Conservation (phyloP, 1,140 invertebrate species). For the Drosophila sproati region DNA sequence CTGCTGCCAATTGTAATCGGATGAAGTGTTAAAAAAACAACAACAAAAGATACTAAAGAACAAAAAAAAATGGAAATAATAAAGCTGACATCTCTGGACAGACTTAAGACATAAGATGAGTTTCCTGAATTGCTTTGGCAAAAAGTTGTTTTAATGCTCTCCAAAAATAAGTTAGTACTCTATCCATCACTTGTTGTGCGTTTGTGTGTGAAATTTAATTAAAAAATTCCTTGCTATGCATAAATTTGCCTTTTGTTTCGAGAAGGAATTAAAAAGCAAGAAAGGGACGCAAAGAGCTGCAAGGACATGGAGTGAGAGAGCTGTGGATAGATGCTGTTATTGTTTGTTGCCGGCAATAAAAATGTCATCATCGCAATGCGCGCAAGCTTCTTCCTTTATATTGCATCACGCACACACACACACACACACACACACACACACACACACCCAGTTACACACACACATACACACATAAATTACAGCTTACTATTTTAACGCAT, state of each 20-base stretch:
- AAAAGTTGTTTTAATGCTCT: slow-evolving; percentile 32
- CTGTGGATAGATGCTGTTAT: slow-evolving; percentile 33
- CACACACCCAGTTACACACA: background rate
- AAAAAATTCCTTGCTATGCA: slow-evolving; percentile 79
- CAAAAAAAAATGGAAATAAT: too few species aligned
- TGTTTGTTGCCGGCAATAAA: slow-evolving; percentile 67
- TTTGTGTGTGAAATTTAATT: slow-evolving; percentile 78
- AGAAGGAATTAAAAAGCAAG: background rate
- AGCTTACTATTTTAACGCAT: slow-evolving; percentile 55
- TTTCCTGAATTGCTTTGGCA: slow-evolving; percentile 39
- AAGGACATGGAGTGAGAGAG: slow-evolving; percentile 6
- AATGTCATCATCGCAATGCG: slow-evolving; percentile 68
- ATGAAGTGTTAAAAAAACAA: slow-evolving; percentile 58
- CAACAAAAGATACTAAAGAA: too few species aligned
- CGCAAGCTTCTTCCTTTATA: slow-evolving; percentile 46
- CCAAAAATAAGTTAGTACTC: slow-evolving; percentile 26
- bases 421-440: slow-evolving; percentile 16
- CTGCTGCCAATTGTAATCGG: slow-evolving; percentile 38
- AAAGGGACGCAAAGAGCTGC: background rate
- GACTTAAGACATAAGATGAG: slow-evolving; percentile 28
- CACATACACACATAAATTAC: slow-evolving; percentile 44
- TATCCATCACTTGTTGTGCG: slow-evolving; percentile 39
- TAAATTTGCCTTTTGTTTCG: slow-evolving; percentile 78
- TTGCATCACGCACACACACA: slow-evolving; percentile 30
- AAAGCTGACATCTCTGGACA: slow-evolving; percentile 32